Conservation (phyloP, 2,888 invertebrate species). For the Myopa testacea region DNA sequence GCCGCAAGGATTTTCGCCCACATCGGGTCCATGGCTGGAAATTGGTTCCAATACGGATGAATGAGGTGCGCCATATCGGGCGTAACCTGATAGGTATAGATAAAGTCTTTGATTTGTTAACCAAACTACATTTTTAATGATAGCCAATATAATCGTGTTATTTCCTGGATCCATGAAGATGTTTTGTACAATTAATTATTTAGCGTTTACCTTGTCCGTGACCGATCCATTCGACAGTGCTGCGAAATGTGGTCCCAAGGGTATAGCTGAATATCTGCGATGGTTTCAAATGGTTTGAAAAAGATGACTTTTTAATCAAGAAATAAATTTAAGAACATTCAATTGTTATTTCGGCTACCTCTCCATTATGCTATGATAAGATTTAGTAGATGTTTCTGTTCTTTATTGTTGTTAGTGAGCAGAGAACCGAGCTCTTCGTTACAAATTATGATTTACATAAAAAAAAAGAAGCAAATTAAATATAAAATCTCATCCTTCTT, state of each 20-base stretch:
- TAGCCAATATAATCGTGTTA: not conserved
- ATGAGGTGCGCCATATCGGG: constrained; percentile 77
- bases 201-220: constrained; percentile 77
- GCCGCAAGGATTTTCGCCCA: constrained; percentile 88
- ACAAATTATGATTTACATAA: constrained; percentile 54
- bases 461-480: constrained; percentile 60
- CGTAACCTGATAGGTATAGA: constrained; percentile 64
- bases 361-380: constrained; percentile 54
- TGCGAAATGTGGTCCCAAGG: constrained; percentile 68
- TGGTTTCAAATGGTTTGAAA: constrained; percentile 9
- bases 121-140: not conserved
- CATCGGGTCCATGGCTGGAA: constrained; percentile 87
- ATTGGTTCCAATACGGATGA: constrained; percentile 87
- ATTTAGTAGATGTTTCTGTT: not conserved
- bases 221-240: constrained; percentile 77
- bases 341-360: constrained; percentile 52
- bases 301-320: not conserved
- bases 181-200: too few relatives aligned
- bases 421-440: not conserved
- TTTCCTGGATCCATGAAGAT: not conserved
- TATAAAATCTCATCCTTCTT: constrained; percentile 57
- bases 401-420: constrained; percentile 43
- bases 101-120: not conserved
- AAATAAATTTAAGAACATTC: constrained; percentile 22
- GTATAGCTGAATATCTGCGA: constrained; percentile 41